A percentile compares a stretch with the other conserved stretches of the same genome.
Conservation (phyloP, 35 echinoderm and acorn worm genomes). For the Heliocidaris tuberculata region DNA sequence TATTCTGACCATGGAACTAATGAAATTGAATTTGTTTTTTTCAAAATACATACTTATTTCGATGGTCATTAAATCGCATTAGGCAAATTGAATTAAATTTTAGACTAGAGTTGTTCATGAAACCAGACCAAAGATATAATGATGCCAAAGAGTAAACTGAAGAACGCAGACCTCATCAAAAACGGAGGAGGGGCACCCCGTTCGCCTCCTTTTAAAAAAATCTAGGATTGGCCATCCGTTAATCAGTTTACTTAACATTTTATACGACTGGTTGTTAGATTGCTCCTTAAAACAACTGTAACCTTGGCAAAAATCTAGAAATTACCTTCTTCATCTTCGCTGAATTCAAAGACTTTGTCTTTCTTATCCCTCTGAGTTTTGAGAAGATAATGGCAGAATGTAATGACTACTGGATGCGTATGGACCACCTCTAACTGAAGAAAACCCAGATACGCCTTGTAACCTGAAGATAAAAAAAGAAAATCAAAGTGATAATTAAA, state of each 20-base stretch:
- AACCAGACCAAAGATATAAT: too few relatives aligned
- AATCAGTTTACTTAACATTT: background rate
- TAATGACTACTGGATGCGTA: slow-evolving; percentile 75
- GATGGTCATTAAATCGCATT: too few relatives aligned
- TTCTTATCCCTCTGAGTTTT: background rate
- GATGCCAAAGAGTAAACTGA: too few relatives aligned
- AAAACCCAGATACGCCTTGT: slow-evolving; percentile 81
- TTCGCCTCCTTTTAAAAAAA: background rate
- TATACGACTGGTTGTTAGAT: background rate
- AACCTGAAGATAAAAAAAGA: slow-evolving; percentile 47
- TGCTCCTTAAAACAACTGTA: background rate
- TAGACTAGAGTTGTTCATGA: too few relatives aligned
- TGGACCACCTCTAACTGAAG: slow-evolving; percentile 75
- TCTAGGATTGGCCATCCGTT: background rate
- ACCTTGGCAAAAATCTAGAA: background rate
- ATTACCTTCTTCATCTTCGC: background rate
- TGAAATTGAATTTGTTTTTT: too few relatives aligned
- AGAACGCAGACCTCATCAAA: background rate
- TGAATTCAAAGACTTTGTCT: slow-evolving; percentile 13
- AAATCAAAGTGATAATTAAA: background rate
- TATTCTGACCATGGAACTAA: too few relatives aligned
- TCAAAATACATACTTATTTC: too few relatives aligned
- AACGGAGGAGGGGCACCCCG: background rate
- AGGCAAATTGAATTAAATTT: too few relatives aligned
- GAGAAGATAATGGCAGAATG: slow-evolving; percentile 71